Conservation (phyloP, 2,797 vertebrate genomes). For the Peromyscus attwateri region DNA sequence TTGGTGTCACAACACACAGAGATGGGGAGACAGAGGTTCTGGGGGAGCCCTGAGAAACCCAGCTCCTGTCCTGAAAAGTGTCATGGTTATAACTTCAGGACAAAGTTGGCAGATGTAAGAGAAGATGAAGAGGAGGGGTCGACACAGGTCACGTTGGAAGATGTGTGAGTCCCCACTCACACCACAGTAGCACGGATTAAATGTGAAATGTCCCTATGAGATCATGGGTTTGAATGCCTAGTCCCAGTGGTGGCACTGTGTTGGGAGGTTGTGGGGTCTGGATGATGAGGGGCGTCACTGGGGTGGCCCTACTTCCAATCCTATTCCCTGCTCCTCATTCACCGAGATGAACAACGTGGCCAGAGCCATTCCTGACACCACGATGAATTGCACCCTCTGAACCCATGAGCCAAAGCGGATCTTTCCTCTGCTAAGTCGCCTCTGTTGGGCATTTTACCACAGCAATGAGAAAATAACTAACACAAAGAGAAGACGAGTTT, state of each 20-base stretch:
- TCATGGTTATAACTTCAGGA: not conserved
- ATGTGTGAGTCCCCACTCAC: not conserved
- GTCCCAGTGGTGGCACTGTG: no score
- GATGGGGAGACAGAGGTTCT: not conserved
- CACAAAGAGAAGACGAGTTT: not conserved
- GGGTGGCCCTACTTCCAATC: not conserved
- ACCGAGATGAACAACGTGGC: not conserved
- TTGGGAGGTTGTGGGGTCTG: not conserved
- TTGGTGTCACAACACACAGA: not conserved
- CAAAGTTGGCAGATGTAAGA: no score
- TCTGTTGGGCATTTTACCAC: no score
- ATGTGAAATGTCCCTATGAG: not conserved
- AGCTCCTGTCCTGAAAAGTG: not conserved
- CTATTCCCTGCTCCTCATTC: not conserved
- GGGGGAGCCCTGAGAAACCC: not conserved
- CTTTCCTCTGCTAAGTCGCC: not conserved
- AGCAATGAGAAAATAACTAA: no score
- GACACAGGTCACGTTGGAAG: not conserved
- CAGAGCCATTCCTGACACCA: not conserved
- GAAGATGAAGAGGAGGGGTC: not conserved
- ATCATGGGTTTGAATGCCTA: not conserved
- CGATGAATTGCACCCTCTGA: not conserved
- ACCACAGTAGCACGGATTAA: not conserved
- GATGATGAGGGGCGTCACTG: not conserved
- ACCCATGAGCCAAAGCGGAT: not conserved